Evolutionary conservation across 2,888 invertebrate species (phyloP).

Genomic region (Julus scandinavius): DNA sequence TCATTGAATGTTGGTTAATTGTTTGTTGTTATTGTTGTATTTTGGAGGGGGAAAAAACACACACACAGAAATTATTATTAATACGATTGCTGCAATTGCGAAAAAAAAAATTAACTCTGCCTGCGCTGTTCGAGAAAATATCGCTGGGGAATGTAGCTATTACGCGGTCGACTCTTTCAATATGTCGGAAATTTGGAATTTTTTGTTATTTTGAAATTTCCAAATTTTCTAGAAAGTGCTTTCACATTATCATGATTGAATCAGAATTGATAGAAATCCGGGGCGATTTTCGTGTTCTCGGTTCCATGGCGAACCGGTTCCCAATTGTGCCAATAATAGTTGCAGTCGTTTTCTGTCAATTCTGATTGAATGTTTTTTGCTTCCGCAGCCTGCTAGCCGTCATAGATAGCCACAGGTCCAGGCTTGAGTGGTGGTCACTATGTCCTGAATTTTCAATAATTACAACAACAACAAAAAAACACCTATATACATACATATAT

Average conservation of each 20-base stretch:
- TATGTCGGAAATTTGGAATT: constrained; percentile 19
- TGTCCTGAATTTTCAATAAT: constrained; percentile 21
- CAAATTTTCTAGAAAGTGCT: constrained; percentile 22
- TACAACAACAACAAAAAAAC: not conserved
- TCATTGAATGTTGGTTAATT: constrained; percentile 51
- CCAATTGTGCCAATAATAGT: constrained; percentile 37
- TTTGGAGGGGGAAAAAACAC: constrained; percentile 9
- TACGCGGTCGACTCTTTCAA: constrained; percentile 36
- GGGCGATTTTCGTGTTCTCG: constrained; percentile 19
- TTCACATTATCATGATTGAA: constrained; percentile 28
- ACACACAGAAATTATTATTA: not conserved
- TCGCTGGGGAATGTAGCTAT: constrained; percentile 22
- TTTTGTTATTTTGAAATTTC: not conserved
- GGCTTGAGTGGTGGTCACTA: constrained; percentile 48
- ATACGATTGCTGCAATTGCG: constrained; percentile 45
- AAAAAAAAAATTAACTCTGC: constrained; percentile 40
- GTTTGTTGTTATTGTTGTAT: constrained; percentile 52
- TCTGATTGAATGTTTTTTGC: constrained; percentile 44
- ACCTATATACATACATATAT: not conserved
- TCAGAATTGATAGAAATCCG: constrained; percentile 43
- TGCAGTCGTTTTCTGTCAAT: constrained; percentile 24
- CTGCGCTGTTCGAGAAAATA: constrained; percentile 36
- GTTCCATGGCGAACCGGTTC: constrained; percentile 10
- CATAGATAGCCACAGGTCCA: constrained; percentile 50
- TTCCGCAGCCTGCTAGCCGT: constrained; percentile 46